These are phyloP conservation scores for Sylvietta virens DNA, from an alignment of 2,113 vertebrate species.

Conservation along the genomic window DNA sequence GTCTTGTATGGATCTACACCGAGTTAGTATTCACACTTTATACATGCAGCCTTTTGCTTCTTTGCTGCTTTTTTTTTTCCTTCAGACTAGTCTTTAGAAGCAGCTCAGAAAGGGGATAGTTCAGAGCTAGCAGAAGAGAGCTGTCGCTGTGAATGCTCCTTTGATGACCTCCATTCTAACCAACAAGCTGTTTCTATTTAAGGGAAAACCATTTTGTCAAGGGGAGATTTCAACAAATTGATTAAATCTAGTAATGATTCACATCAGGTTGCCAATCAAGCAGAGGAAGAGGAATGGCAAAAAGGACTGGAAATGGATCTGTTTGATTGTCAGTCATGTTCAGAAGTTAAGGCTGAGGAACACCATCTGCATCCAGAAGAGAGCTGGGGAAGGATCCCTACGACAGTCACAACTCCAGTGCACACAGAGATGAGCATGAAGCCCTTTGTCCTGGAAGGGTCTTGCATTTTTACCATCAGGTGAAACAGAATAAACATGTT, in stretches of 20 bases:
- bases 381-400: background rate
- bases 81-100: background rate
- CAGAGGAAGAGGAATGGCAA: background rate
- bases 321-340: background rate
- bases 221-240: background rate
- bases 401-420: background rate
- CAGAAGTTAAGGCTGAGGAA: background rate
- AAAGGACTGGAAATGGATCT: background rate
- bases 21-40: background rate
- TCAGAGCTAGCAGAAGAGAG: background rate
- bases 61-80: background rate
- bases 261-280: background rate
- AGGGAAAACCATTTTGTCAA: background rate
- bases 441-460: background rate
- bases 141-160: background rate
- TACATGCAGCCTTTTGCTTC: background rate
- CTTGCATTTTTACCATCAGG: background rate
- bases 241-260: background rate
- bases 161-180: background rate
- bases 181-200: background rate
- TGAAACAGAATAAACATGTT: background rate
- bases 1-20: background rate
- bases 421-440: background rate
- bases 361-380: background rate
- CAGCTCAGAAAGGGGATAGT: background rate